Evolutionary conservation across 2,888 invertebrate genomes (phyloP), one percentile per base, ranked within the genome.

Genomic region (Tridacna gigas): DNA sequence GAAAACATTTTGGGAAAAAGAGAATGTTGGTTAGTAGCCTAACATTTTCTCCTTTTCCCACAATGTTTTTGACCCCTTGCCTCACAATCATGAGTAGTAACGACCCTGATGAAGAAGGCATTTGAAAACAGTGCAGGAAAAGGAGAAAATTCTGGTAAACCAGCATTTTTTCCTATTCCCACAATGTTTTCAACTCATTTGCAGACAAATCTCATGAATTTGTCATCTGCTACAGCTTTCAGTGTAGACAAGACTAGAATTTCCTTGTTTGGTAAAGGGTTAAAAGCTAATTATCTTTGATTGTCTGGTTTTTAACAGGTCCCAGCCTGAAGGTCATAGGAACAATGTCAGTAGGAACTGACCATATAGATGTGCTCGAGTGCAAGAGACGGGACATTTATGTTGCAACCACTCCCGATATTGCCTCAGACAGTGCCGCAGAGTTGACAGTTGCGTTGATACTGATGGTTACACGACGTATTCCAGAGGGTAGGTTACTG

Each of bases 261-360:
- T n/a, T n/a, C n/a, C n/a, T n/a, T n/a, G n/a, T n/a, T n/a, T n/a
- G n/a, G n/a, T n/a, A n/a, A n/a, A n/a, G n/a, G n/a, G n/a, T n/a
- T n/a, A n/a, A n/a, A 37, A 37, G 2, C 7, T 37, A 37, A 60
- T 60, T 37, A 37, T 4, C 7, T 2, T 37, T 37, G 37, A 37
- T 37, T 37, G 2, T 37, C 37, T 37, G 18, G n/a, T 37, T 37
- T 37, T 37, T 4, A 63, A 51, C 12, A 88, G 97, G 97, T 0
- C 94, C 96, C 0, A 95, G 96, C 25, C 95, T 99, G 26, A 98
- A 97, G 95, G 97, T 98, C 0, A 96, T 99, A 0, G 96, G 97
- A 0, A 98, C 98, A 0, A 98, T 98, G 96, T 98, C 98, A 0
- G 98, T 98, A 0, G 99, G 99, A 20, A 96, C 96, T 90, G 97